A percentile compares a stretch with the other conserved stretches of the same genome.
phyloP scores from a whole-genome alignment of 2,113 vertebrate genomes.

The Nansenia antarctica region DNA sequence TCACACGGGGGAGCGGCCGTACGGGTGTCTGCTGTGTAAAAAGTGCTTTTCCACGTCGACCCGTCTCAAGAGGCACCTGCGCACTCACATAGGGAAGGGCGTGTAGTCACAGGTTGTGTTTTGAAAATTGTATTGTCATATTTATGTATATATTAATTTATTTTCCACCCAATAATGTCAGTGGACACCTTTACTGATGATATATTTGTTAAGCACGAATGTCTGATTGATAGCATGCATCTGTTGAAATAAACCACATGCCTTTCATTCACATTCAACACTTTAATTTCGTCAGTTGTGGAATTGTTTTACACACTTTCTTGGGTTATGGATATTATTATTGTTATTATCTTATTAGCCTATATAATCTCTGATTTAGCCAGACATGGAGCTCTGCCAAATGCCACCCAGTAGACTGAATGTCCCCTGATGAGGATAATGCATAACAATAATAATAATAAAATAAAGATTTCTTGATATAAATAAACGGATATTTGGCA shows the following conservation, averaged over 20 bases:
- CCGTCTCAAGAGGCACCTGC: constrained; percentile 51
- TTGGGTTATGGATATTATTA: not conserved
- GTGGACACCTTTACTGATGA: not conserved
- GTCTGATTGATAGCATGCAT: not conserved
- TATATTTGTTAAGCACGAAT: not conserved
- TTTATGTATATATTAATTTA: not conserved
- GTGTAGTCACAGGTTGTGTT: not conserved
- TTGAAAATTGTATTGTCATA: not conserved
- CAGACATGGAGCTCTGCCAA: not conserved
- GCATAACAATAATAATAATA: too few relatives aligned
- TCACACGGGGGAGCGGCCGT: constrained; percentile 58
- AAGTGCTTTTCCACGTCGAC: constrained; percentile 52
- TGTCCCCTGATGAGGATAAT: not conserved
- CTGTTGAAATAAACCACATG: not conserved
- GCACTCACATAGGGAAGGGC: constrained; percentile 41
- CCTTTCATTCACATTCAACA: not conserved
- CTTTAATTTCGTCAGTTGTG: not conserved
- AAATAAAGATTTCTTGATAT: too few relatives aligned
- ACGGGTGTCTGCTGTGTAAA: constrained; percentile 51
- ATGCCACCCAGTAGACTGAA: not conserved
- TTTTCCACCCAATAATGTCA: not conserved
- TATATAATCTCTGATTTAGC: not conserved
- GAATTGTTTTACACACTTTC: too few relatives aligned
- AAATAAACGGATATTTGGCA: too few relatives aligned
- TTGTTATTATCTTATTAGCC: too few relatives aligned